Evolutionary conservation across 2,797 vertebrate species (phyloP).

Genomic region (Austrolebias charrua): DNA sequence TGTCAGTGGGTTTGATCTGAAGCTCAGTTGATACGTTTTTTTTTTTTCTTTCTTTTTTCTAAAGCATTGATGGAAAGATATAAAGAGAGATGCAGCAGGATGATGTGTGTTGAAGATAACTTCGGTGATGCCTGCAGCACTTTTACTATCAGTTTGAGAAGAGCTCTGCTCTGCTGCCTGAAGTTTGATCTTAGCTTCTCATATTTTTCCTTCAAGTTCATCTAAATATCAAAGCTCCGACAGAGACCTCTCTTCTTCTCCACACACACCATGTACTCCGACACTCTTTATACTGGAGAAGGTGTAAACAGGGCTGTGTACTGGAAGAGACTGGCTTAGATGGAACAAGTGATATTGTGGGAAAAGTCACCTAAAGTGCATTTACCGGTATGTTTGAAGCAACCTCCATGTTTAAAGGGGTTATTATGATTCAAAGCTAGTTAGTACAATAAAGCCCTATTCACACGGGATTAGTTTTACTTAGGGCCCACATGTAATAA

Average conservation of each 20-base stretch:
- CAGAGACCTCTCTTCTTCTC: not conserved
- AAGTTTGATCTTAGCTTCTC: constrained; percentile 17
- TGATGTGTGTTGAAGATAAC: constrained; percentile 15
- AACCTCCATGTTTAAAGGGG: no score
- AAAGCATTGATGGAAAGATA: constrained; percentile 9
- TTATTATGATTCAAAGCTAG: not conserved
- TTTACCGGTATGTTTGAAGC: no score
- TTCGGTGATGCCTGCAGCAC: constrained; percentile 9
- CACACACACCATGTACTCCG: no score
- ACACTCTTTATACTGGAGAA: not conserved
- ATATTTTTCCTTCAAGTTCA: constrained; percentile 9
- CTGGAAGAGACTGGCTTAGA: not conserved
- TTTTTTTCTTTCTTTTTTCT: constrained; percentile 8
- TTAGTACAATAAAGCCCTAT: not conserved
- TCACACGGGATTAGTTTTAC: no score
- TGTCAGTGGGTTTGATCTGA: constrained; percentile 14
- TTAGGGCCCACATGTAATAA: no score
- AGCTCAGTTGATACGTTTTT: constrained; percentile 11
- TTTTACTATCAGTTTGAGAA: constrained; percentile 4
- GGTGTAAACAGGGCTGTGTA: not conserved
- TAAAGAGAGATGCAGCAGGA: constrained; percentile 1
- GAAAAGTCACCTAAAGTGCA: not conserved
- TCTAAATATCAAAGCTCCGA: constrained; percentile 18
- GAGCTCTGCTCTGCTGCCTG: not conserved
- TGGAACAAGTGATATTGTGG: not conserved